Base-by-base conservation (phyloP, 2,113 vertebrate species). In the Irena cyanogastra region DNA sequence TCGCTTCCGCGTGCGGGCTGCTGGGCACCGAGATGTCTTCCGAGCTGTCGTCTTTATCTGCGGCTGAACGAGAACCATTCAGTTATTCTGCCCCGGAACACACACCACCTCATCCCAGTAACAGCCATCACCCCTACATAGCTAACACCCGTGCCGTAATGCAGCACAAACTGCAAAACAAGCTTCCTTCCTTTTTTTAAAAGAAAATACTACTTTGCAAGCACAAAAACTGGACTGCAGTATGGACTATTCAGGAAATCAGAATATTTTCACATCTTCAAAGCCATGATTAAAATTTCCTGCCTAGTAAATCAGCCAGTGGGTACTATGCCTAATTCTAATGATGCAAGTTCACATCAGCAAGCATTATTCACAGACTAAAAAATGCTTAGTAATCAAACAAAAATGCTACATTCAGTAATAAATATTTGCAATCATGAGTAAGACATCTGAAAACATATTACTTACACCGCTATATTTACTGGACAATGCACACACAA, bases 41-140 rank as follows among this genome's bases (percentile, higher is more conserved):
- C 4, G 99, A 99, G 97, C 99, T 99, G 96, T 99, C 99, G 10
- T 99, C 99, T 90, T 99, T 99, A 95, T 99, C 99, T 50, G 98
- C 97, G 87, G 98, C 99, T 99, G 91, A 93, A 94, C 57, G 49
- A 68, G 6, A 69, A 93, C 84, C 75, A 21, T 19, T 11, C 68
- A 22, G 77, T 45, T 35, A 39, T 16, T 72, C 44, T 35, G 44
- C 8, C 52, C 76, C 35, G 2, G 64, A 88, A 72, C 0, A 18
- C 28, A 15, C 10, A 10, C 23, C 24, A 4, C 31, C 42, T 12
- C 0, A 0, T 23, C 19, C 59, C 42, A 10, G 3, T 6, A 35
- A 63, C 27, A 24, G 45, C 71, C 49, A 18, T 2, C 74, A 22
- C 5, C 11, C 44, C 31, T 7, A 60, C 16, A 47, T 1, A 76